Evolutionary conservation across 2,797 vertebrate genomes (phyloP).

Genomic region (Menidia menidia): DNA sequence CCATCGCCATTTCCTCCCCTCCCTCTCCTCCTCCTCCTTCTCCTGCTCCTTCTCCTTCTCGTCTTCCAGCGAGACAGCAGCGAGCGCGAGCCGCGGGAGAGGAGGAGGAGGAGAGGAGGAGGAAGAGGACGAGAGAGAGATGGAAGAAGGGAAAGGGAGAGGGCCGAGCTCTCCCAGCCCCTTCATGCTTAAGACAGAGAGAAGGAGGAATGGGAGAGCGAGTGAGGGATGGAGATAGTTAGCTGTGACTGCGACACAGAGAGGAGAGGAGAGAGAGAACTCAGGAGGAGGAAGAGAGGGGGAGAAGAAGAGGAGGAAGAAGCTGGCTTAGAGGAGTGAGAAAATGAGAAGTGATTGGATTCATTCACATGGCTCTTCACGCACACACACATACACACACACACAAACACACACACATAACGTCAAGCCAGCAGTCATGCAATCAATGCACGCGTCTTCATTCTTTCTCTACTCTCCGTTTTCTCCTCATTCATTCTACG

Average conservation of each 20-base stretch:
- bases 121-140: constrained; percentile 71
- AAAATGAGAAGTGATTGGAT: constrained; percentile 64
- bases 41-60: constrained; percentile 80
- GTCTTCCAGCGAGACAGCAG: constrained; percentile 82
- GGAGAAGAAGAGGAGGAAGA: constrained; percentile 51
- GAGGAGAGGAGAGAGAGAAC: constrained; percentile 61
- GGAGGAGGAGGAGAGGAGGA: constrained; percentile 66
- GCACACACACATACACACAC: constrained; percentile 53
- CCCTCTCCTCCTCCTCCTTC: constrained; percentile 80
- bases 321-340: constrained; percentile 51
- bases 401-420: constrained; percentile 48
- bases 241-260: constrained; percentile 83
- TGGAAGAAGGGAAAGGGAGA: constrained; percentile 73
- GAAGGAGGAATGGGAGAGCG: constrained; percentile 54
- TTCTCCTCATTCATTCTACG: not conserved
- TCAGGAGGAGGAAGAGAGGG: constrained; percentile 61
- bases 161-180: constrained; percentile 77
- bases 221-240: constrained; percentile 81
- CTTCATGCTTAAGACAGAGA: constrained; percentile 81
- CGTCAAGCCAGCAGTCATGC: constrained; percentile 16
- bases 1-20: constrained; percentile 85
- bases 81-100: constrained; percentile 68
- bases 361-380: constrained; percentile 55
- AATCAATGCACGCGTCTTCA: constrained; percentile 5
- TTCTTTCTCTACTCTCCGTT: not conserved